Evolutionary conservation across 2,113 vertebrate species (phyloP), one percentile per base, ranked within the genome.

Genomic region (Athene cunicularia): DNA sequence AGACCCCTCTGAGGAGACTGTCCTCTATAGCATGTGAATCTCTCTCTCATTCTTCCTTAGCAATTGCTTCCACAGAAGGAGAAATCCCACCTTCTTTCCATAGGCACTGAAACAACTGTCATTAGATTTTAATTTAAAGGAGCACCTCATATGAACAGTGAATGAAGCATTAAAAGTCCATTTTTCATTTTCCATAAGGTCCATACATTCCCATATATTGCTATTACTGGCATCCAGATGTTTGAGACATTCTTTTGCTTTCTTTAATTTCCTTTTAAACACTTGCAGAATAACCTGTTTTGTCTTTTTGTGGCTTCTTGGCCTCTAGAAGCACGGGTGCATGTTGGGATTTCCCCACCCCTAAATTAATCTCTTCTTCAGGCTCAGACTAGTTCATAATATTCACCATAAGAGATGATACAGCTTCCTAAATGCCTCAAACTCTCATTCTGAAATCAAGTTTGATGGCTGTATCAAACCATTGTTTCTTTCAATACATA

Each of bases 1-100:
- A 67, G 9, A 56, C 1, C 0, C 9, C 4, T 59, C 16, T 39
- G 7, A 53, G 15, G 12, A 64, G 4, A 4, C 16, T 62, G 7
- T 24, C n/a, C 11, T 39, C 33, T 45, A 41, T 3, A 63, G 14
- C 7, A 30, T 32, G 13, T 23, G 19, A 55, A 90, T 55, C 8
- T 2, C 4, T 37, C 22, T 53, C 5, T 66, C 12, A 45, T 45
- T n/a, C 15, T 70, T 47, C n/a, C 19, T 8, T 62, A 30, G 2
- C n/a, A 79, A 12, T 4, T 55, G 5, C n/a, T 90, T 88, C 15
- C 23, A 47, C 12, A 33, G 35, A 59, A 80, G 18, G 8, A 80
- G 21, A 81, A 79, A 23, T 28, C 5, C 11, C 11, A 43, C 14
- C 6, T 55, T 67, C 2, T 8, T 75, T 72, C 32, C 20, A 39